These are phyloP conservation scores for Seriola dumerili DNA, from an alignment of 2,113 vertebrate species.

Conservation along the genomic window DNA sequence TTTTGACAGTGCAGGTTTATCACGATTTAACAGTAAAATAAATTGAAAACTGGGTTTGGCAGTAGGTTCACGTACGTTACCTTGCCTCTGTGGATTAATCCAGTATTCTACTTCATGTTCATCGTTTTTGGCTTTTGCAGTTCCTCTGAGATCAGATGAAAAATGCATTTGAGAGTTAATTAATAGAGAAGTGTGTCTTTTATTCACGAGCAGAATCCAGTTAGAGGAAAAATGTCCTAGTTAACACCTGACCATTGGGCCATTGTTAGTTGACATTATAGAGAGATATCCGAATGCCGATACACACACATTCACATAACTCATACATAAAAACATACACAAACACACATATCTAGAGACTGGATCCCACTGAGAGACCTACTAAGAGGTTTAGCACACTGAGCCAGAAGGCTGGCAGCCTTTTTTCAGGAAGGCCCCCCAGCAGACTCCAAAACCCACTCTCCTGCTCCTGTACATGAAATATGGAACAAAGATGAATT, in stretches of 20 bases:
- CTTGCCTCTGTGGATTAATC: slow-evolving; percentile 30
- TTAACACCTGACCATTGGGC: neutral
- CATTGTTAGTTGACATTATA: neutral
- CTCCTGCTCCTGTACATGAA: slow-evolving; percentile 72
- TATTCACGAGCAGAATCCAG: slow-evolving; percentile 36
- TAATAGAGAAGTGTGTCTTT: slow-evolving; percentile 37
- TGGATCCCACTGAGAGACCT: slow-evolving; percentile 28
- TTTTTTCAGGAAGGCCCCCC: slow-evolving; percentile 30
- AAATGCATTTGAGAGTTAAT: slow-evolving; percentile 51
- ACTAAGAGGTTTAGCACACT: slow-evolving; percentile 40
- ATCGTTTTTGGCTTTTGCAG: slow-evolving; percentile 34
- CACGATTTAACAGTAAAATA: slow-evolving; percentile 32
- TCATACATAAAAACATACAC: neutral
- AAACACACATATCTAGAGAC: neutral
- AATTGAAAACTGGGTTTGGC: slow-evolving; percentile 38
- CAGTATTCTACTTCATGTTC: slow-evolving; percentile 62
- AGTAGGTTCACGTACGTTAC: slow-evolving; percentile 20
- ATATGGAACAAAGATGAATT: slow-evolving; percentile 85
- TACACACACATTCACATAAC: neutral
- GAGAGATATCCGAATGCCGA: neutral
- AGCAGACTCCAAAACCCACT: slow-evolving; percentile 54
- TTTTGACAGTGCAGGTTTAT: slow-evolving; percentile 11
- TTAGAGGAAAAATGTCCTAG: neutral
- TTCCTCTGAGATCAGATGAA: slow-evolving; percentile 51
- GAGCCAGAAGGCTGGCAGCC: slow-evolving; percentile 59